Conservation (phyloP, 2,797 vertebrate genomes). For the Bovichtus diacanthus region DNA sequence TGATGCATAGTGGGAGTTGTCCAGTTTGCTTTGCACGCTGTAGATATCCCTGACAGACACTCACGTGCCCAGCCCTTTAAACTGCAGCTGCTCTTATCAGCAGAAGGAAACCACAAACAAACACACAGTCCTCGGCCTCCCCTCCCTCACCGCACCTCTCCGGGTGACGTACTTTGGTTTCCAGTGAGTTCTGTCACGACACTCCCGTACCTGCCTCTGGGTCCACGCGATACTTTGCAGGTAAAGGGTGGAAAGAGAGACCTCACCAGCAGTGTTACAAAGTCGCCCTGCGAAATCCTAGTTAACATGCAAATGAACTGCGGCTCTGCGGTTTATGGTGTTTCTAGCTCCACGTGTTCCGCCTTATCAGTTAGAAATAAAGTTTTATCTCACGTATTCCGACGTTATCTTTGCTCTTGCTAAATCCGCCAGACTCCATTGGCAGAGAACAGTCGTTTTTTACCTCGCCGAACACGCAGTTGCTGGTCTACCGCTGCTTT, state of each 20-base stretch:
- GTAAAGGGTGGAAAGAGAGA: background rate
- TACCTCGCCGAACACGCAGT: no score
- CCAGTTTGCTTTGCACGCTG: constrained; percentile 43
- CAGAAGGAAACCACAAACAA: constrained; percentile 63
- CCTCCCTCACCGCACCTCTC: constrained; percentile 31
- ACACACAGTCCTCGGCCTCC: constrained; percentile 23
- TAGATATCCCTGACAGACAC: constrained; percentile 56
- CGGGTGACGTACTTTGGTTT: constrained; percentile 46
- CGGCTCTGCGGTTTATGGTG: background rate
- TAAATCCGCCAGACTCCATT: no score
- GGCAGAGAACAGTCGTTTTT: no score
- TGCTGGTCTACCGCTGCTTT: no score
- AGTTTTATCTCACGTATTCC: background rate
- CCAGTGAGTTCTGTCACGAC: constrained; percentile 47
- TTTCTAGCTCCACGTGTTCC: background rate
- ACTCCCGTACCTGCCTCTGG: constrained; percentile 32
- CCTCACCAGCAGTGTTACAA: background rate
- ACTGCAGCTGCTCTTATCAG: constrained; percentile 73
- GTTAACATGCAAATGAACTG: background rate
- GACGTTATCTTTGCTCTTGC: no score
- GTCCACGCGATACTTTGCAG: constrained; percentile 1
- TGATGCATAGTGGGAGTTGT: constrained; percentile 53
- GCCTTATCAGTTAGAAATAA: background rate
- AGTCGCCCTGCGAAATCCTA: background rate
- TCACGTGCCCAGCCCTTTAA: constrained; percentile 53